phyloP scores from a whole-genome alignment of 1,140 invertebrate genomes.

The Rhagoletis pomonella region DNA sequence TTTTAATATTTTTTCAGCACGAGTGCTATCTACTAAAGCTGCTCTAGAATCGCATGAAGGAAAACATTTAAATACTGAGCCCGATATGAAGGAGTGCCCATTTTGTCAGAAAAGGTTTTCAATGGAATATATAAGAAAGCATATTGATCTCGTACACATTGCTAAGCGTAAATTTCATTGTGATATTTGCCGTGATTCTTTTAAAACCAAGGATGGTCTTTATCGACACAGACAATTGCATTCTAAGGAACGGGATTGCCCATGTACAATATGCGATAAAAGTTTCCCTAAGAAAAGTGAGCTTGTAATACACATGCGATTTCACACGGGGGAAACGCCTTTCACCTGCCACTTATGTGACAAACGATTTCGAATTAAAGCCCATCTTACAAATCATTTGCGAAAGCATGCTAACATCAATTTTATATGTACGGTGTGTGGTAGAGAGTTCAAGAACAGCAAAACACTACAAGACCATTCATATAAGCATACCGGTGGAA shows the following conservation, averaged over 20 bases:
- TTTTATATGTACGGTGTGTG: conserved; percentile 83
- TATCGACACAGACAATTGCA: neutral
- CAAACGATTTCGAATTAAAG: conserved; percentile 65
- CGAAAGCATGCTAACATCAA: conserved; percentile 88
- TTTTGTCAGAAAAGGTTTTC: neutral
- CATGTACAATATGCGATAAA: conserved; percentile 12
- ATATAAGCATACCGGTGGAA: conserved; percentile 86
- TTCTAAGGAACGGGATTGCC: neutral
- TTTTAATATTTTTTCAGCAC: neutral
- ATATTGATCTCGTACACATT: neutral
- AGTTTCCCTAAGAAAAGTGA: conserved; percentile 79
- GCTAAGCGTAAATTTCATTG: neutral
- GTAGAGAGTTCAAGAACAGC: conserved; percentile 86
- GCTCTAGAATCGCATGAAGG: neutral
- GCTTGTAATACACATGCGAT: conserved; percentile 94
- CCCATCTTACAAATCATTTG: conserved; percentile 75
- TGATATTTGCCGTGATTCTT: conserved; percentile 1
- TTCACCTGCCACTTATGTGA: conserved; percentile 75
- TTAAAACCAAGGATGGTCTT: neutral
- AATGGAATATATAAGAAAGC: neutral
- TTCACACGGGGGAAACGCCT: conserved; percentile 97
- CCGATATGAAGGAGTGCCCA: neutral
- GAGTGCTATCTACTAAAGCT: neutral
- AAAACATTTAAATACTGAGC: neutral
- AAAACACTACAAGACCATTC: conserved; percentile 90